A percentile compares a stretch with the other conserved stretches of the same genome.
Evolutionary conservation across 1,140 invertebrate species (phyloP).

Genomic region (Pogonognathellus flavescens): DNA sequence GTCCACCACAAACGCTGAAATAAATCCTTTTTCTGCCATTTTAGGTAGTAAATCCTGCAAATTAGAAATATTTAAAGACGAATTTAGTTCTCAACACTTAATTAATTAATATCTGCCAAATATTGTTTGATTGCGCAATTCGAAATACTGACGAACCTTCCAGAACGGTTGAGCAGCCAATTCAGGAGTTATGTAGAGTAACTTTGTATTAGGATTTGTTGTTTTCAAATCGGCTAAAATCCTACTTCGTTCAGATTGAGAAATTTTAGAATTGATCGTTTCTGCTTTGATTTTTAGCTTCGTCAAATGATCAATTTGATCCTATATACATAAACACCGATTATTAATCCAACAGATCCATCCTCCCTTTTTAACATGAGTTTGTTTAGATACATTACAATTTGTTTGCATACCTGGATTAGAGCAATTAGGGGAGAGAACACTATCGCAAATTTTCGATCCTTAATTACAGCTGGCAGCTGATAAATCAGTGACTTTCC

Average conservation of each 20-base stretch:
- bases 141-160: too few relatives aligned
- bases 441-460: constrained; percentile 76
- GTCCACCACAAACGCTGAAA: constrained; percentile 84
- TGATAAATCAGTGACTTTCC: constrained; percentile 83
- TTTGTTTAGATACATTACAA: background rate
- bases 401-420: constrained; percentile 75
- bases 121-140: background rate
- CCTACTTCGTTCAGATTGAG: constrained; percentile 78
- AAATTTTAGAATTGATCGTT: constrained; percentile 91
- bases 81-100: too few relatives aligned
- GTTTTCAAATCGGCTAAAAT: constrained; percentile 82
- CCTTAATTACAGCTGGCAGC: constrained; percentile 73
- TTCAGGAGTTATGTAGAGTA: constrained; percentile 94
- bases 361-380: too few relatives aligned
- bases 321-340: constrained; percentile 68
- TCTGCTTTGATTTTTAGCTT: constrained; percentile 80
- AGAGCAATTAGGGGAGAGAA: constrained; percentile 80
- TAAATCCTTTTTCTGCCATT: constrained; percentile 72
- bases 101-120: too few relatives aligned
- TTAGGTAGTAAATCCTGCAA: constrained; percentile 70
- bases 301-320: constrained; percentile 74
- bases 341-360: background rate
- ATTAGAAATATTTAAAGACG: constrained; percentile 48
- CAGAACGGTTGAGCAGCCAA: constrained; percentile 75
- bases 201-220: constrained; percentile 79